These are phyloP conservation scores for Hesperophylax magnus DNA, from an alignment of 1,140 invertebrate species.

Conservation along the genomic window DNA sequence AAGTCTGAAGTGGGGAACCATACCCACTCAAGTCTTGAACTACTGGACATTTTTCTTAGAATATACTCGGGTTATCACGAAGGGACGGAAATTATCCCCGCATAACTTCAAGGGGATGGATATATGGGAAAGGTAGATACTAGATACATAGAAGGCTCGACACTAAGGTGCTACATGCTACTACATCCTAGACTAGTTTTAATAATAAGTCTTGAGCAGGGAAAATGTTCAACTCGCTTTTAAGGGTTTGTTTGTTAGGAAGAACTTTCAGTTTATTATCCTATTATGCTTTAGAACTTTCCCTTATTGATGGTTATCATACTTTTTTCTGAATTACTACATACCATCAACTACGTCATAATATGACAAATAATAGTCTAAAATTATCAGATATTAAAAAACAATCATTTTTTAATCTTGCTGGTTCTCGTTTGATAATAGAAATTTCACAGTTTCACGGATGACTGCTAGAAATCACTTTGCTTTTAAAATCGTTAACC, in stretches of 20 bases:
- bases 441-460: no score
- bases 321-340: no score
- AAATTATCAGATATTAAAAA: no score
- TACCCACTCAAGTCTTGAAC: not conserved
- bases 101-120: slow-evolving; percentile 25
- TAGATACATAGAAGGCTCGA: no score
- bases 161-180: not conserved
- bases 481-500: no score
- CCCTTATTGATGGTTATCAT: no score
- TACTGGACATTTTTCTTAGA: slow-evolving; percentile 19
- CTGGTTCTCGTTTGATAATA: no score
- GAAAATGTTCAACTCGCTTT: not conserved
- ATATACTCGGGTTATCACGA: slow-evolving; percentile 30
- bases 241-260: slow-evolving; percentile 7
- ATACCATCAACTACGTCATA: no score
- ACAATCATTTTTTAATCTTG: no score
- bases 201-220: slow-evolving; percentile 14
- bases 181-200: not conserved
- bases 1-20: not conserved
- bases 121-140: slow-evolving; percentile 17
- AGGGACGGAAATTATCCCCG: slow-evolving; percentile 26
- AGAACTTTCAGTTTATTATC: not conserved
- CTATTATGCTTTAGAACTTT: no score
- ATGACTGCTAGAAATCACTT: no score
- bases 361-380: no score